phyloP scores from a whole-genome alignment of 2,888 invertebrate genomes.

The Epistrophe eligans region DNA sequence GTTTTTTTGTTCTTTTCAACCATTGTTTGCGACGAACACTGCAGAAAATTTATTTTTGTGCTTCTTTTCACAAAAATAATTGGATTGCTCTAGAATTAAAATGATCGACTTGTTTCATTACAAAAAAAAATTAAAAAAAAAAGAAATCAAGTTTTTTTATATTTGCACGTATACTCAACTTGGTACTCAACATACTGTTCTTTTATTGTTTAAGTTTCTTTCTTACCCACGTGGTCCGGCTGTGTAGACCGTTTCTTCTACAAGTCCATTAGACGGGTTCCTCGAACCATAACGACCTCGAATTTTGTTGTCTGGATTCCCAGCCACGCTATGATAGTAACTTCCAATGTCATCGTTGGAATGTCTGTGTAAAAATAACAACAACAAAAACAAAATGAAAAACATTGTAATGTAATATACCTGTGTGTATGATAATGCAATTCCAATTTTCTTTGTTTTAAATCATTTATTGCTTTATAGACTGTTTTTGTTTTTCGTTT shows the following conservation, averaged over 20 bases:
- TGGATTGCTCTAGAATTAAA: conserved; percentile 54
- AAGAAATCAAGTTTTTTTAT: conserved; percentile 18
- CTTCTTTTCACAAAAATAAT: conserved; percentile 47
- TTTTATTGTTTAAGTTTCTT: conserved; percentile 78
- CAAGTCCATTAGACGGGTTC: conserved; percentile 88
- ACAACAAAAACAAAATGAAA: neutral
- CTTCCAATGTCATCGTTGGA: conserved; percentile 88
- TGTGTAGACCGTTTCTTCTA: conserved; percentile 90
- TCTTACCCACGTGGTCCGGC: conserved; percentile 90
- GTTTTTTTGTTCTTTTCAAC: conserved; percentile 13
- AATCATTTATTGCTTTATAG: neutral
- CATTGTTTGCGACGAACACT: conserved; percentile 20
- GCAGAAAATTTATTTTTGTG: neutral
- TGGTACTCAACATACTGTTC: neutral
- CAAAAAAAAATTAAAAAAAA: neutral
- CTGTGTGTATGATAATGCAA: neutral
- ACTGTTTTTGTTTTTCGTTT: neutral
- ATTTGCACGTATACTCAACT: neutral
- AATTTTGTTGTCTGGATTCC: conserved; percentile 88
- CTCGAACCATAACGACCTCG: conserved; percentile 89
- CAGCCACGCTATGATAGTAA: conserved; percentile 88
- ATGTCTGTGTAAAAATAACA: conserved; percentile 78
- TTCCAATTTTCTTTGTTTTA: conserved; percentile 13
- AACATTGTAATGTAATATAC: conserved; percentile 7
- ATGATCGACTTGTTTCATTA: conserved; percentile 29